A percentile compares a stretch with the other conserved stretches of the same genome.
Evolutionary conservation across 2,113 vertebrate species (phyloP).

Genomic region (Hydrochoerus hydrochaeris): DNA sequence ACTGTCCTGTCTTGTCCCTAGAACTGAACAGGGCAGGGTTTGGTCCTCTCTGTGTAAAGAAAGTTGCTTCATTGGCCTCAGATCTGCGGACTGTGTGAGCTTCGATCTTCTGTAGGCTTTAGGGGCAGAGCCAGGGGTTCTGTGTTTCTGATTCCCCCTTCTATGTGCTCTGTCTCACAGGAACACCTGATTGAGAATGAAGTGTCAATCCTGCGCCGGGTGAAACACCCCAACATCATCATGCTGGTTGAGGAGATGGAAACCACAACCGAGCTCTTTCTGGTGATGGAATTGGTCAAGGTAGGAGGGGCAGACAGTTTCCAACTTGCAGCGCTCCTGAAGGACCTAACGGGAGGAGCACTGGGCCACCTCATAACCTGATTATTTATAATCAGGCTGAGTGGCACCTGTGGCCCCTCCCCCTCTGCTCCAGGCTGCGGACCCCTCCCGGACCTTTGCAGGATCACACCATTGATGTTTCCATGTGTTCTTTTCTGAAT

Average conservation of each 20-base stretch:
- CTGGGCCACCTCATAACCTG: background rate
- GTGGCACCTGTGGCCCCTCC: background rate
- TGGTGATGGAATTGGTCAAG: conserved; percentile 99
- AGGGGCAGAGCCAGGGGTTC: background rate
- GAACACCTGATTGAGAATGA: conserved; percentile 98
- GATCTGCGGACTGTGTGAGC: background rate
- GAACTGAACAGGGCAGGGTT: background rate
- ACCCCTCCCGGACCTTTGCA: background rate
- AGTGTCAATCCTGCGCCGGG: conserved; percentile 94
- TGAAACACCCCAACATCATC: conserved; percentile 99
- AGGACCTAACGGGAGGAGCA: background rate
- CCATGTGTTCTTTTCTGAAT: background rate
- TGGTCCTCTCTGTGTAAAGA: background rate
- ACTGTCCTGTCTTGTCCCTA: background rate
- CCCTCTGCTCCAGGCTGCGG: background rate
- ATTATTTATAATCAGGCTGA: background rate
- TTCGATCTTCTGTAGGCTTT: accelerated
- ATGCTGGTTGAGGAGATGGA: conserved; percentile 98
- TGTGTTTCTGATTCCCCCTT: background rate
- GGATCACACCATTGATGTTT: background rate
- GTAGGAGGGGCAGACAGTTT: conserved; percentile 80
- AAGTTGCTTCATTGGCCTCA: background rate
- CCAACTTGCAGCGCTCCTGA: background rate
- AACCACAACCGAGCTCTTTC: conserved; percentile 92
- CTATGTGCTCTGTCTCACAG: conserved; percentile 80